Evolutionary conservation across 2,888 invertebrate genomes (phyloP), one percentile per base, ranked within the genome.

Genomic region (Diloba caeruleocephala): DNA sequence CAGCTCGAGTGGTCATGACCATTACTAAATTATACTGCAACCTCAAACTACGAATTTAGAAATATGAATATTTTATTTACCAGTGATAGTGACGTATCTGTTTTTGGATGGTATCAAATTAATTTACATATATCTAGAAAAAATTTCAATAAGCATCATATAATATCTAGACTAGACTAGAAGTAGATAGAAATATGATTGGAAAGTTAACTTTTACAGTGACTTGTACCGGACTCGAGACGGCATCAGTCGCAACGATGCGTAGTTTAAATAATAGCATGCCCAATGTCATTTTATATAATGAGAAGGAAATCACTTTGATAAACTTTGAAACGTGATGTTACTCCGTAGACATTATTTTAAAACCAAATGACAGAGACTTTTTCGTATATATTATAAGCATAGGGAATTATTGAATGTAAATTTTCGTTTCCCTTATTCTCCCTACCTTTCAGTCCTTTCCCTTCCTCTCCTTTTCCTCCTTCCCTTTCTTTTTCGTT

Each of bases 241-340:
- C n/a, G n/a, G 67, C 70, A 77, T 71, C 70, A 78, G 73, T 78
- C 79, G 76, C 69, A 71, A 59, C 76, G 82, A 82, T 84, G 84
- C 84, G 76, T 71, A 70, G 62, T 74, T n/a, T n/a, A n/a, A 21
- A 3, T 17, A 17, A 31, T 65, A 69, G 62, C 69, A 64, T 64
- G 56, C 44, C 70, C 83, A 84, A 83, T 84, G 84, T 73, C 81
- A 78, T 65, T 73, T 46, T 57, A 58, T 56, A 66, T 43, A 41
- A 53, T 50, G 26, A 26, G 39, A 37, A 44, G 46, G 32, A 46
- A 53, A 42, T 53, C 28, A 46, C 9, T 19, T 29, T 10, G 3
- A 13, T 29, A n/a, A n/a, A 29, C 15, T 26, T 23, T 17, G n/a
- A 32, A 36, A n/a, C 10, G 34, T 26, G 39, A 41, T 33, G 48